Percentiles rank a stretch among this genome's conserved stretches.
These are phyloP conservation scores for Xenopus petersii DNA, from an alignment of 2,797 vertebrate species.

Conservation along the genomic window DNA sequence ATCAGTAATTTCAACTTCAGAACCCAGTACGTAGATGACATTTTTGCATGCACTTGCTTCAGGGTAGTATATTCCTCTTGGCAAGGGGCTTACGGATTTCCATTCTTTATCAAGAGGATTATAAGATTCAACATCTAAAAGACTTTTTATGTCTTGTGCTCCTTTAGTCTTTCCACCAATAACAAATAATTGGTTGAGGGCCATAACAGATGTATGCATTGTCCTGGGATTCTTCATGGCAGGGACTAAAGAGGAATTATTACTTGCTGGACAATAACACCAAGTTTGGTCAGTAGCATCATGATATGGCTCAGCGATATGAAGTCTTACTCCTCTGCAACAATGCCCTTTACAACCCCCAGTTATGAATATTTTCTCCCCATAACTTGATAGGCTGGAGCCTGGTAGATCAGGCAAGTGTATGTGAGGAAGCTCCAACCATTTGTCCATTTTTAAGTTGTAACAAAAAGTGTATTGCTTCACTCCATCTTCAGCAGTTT, in stretches of 20 bases:
- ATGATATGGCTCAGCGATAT: slow-evolving; percentile 82
- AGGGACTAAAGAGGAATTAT: slow-evolving; percentile 73
- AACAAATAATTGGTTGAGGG: slow-evolving; percentile 82
- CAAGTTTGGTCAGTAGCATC: slow-evolving; percentile 88
- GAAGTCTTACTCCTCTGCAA: slow-evolving; percentile 80
- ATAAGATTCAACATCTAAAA: slow-evolving; percentile 89
- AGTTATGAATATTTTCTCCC: slow-evolving; percentile 91
- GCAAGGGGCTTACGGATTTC: slow-evolving; percentile 81
- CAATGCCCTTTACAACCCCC: slow-evolving; percentile 89
- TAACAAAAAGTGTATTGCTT: slow-evolving; percentile 87
- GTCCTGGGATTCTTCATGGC: slow-evolving; percentile 86
- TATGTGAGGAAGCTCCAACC: slow-evolving; percentile 76
- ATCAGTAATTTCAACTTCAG: slow-evolving; percentile 88
- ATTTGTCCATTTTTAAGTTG: slow-evolving; percentile 80
- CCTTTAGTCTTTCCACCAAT: slow-evolving; percentile 87
- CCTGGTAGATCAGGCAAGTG: slow-evolving; percentile 82
- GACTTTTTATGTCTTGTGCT: slow-evolving; percentile 70
- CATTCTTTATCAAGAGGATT: slow-evolving; percentile 82
- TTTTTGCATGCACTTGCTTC: slow-evolving; percentile 85
- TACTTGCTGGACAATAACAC: slow-evolving; percentile 87
- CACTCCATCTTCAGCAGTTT: slow-evolving; percentile 85
- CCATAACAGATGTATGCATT: slow-evolving; percentile 86
- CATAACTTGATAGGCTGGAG: slow-evolving; percentile 83
- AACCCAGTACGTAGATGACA: slow-evolving; percentile 90
- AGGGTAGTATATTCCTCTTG: slow-evolving; percentile 88